phyloP scores from a whole-genome alignment of 2,113 vertebrate species.

The Plotosus lineatus region DNA sequence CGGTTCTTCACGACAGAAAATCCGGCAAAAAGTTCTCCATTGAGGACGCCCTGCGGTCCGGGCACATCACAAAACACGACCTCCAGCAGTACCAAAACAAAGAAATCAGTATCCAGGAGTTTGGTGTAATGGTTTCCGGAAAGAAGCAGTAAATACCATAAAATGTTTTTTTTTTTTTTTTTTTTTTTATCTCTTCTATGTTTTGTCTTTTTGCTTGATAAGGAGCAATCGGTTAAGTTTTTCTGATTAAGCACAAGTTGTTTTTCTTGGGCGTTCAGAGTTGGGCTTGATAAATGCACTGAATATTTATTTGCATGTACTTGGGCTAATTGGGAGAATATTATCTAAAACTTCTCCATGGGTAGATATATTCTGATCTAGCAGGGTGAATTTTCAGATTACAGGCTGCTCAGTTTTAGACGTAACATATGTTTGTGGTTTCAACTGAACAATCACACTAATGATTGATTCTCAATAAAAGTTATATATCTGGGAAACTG shows the following conservation, averaged over 20 bases:
- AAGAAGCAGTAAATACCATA: conserved; percentile 54
- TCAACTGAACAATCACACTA: not conserved
- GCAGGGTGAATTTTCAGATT: conserved; percentile 14
- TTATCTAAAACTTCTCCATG: not conserved
- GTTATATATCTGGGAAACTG: not conserved
- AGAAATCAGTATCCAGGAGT: conserved; percentile 93
- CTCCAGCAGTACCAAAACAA: conserved; percentile 90
- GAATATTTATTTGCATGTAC: conserved; percentile 44
- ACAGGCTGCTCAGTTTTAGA: not conserved
- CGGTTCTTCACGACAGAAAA: conserved; percentile 90
- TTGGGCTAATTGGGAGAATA: conserved; percentile 25
- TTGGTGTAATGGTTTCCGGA: conserved; percentile 88
- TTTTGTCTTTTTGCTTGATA: not conserved
- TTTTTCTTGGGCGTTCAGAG: conserved; percentile 4
- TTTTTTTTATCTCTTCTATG: too few species aligned
- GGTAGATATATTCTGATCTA: not conserved
- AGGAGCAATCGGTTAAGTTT: not conserved
- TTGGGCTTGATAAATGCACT: conserved; percentile 25
- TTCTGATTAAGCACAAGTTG: conserved; percentile 18
- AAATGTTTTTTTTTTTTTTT: not conserved
- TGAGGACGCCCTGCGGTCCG: conserved; percentile 84
- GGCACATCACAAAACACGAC: conserved; percentile 80
- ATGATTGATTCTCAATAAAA: not conserved
- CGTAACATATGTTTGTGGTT: not conserved
- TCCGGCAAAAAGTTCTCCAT: conserved; percentile 93